Percentiles rank a stretch among this genome's conserved stretches.
Conservation (phyloP, 2,113 vertebrate genomes). For the Crotalus helleri region DNA sequence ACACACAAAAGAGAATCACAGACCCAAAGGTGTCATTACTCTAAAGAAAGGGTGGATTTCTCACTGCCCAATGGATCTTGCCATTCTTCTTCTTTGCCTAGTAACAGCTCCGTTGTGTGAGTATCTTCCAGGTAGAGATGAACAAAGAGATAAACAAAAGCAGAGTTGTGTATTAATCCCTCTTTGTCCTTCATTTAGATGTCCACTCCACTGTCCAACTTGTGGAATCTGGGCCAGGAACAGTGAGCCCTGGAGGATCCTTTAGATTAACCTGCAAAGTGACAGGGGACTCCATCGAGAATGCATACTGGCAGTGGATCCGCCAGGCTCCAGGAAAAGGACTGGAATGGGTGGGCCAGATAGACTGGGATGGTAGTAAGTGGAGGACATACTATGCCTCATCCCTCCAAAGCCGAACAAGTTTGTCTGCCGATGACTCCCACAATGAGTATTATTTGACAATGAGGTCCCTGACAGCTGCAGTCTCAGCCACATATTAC, state of each 20-base stretch:
- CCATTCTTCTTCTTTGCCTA: not conserved
- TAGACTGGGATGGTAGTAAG: not conserved
- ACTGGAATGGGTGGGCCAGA: slow-evolving; percentile 18
- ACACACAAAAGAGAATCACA: not conserved
- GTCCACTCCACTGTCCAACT: not conserved
- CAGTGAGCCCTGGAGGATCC: not conserved
- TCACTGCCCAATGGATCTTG: not conserved
- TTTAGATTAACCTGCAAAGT: not conserved
- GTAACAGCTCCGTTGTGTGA: not conserved
- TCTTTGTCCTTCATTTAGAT: not conserved
- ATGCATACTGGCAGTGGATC: not conserved
- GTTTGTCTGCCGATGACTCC: not conserved
- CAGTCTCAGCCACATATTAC: not conserved
- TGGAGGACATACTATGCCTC: not conserved
- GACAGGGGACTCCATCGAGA: not conserved
- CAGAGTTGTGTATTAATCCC: not conserved
- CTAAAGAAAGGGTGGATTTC: not conserved
- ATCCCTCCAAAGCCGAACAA: not conserved
- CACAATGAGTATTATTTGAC: not conserved
- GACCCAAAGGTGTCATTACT: not conserved
- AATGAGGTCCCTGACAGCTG: not conserved
- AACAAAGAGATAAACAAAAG: not conserved
- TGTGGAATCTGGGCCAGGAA: not conserved
- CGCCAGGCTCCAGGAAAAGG: not conserved
- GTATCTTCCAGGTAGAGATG: not conserved